These are phyloP conservation scores for Acipenser transmontanus DNA, from an alignment of 2,797 vertebrate genomes.

Conservation along the genomic window DNA sequence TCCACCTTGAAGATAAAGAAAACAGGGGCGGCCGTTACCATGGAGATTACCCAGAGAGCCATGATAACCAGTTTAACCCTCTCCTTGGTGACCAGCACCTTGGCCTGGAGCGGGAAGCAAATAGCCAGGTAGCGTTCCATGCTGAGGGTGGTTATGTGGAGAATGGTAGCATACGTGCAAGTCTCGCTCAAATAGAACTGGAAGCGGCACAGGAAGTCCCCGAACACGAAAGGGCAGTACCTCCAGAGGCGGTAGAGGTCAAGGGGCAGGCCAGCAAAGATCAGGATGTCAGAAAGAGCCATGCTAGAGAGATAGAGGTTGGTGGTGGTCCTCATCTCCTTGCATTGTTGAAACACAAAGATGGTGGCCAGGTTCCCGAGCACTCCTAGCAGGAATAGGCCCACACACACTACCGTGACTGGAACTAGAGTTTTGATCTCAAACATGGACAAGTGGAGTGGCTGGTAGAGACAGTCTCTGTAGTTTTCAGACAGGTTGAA, in stretches of 20 bases:
- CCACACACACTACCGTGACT: constrained; percentile 56
- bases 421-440: constrained; percentile 1
- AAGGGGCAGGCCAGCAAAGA: constrained; percentile 64
- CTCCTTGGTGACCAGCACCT: constrained; percentile 54
- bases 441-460: constrained; percentile 7
- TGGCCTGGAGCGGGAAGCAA: constrained; percentile 65
- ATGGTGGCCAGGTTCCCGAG: constrained; percentile 64
- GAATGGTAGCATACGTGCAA: constrained; percentile 70
- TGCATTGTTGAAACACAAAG: constrained; percentile 62
- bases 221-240: constrained; percentile 61
- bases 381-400: constrained; percentile 61
- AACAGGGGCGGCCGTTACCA: constrained; percentile 56
- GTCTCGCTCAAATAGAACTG: constrained; percentile 66
- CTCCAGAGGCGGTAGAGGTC: constrained; percentile 70
- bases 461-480: background rate
- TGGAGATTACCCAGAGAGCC: constrained; percentile 57
- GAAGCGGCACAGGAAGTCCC: constrained; percentile 62
- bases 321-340: constrained; percentile 65
- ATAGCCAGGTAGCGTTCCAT: constrained; percentile 67
- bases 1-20: constrained; percentile 64
- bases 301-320: constrained; percentile 75
- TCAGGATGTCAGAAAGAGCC: constrained; percentile 67
- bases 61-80: constrained; percentile 56
- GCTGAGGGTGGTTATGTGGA: constrained; percentile 72
- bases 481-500: constrained; percentile 12